These are phyloP conservation scores for Xestoiulus laeticollis DNA, from an alignment of 2,888 invertebrate genomes.

Conservation along the genomic window DNA sequence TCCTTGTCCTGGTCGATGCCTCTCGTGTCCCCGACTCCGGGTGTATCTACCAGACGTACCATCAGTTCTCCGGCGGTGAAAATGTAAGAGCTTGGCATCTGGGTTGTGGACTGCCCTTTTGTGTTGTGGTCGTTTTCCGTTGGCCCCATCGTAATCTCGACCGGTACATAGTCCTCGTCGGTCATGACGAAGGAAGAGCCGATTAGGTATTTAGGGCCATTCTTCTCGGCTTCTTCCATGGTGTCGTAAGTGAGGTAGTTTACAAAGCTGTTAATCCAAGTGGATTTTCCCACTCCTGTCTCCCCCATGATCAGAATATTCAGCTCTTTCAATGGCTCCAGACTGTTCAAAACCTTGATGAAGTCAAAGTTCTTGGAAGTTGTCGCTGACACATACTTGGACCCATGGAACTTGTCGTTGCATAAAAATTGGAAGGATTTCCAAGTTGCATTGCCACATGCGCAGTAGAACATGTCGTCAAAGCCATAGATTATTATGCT, in stretches of 20 bases:
- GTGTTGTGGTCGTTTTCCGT: conserved; percentile 45
- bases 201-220: neutral
- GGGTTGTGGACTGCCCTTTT: conserved; percentile 48
- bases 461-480: neutral
- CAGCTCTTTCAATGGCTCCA: neutral
- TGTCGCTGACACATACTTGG: neutral
- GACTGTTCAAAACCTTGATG: neutral
- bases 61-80: conserved; percentile 46
- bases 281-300: conserved; percentile 55
- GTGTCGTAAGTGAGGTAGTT: conserved; percentile 51
- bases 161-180: conserved; percentile 42
- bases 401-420: neutral
- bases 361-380: neutral
- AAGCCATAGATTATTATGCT: neutral
- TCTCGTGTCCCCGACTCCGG: conserved; percentile 58
- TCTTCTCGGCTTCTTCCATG: conserved; percentile 43
- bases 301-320: conserved; percentile 52
- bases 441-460: neutral
- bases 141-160: conserved; percentile 12
- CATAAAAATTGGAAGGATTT: neutral
- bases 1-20: conserved; percentile 58
- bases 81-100: conserved; percentile 44
- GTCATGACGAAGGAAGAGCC: conserved; percentile 38
- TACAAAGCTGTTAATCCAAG: conserved; percentile 53
- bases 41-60: conserved; percentile 59